Evolutionary conservation across 2,888 invertebrate species (phyloP), one percentile per base, ranked within the genome.

Genomic region (Erannis defoliaria): DNA sequence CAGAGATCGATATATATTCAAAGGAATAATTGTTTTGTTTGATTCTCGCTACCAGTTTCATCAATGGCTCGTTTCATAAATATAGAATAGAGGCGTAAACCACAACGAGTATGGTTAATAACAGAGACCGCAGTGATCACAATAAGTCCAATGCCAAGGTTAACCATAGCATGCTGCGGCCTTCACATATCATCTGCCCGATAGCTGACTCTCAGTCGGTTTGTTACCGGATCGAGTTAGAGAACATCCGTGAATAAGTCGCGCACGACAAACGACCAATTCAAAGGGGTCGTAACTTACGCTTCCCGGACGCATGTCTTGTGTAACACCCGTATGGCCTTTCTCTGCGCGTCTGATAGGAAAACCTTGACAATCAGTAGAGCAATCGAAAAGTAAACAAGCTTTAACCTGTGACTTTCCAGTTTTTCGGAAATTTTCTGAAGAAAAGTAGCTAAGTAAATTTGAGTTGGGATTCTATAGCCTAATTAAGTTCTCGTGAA

Each of bases 221-320:
- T 66, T 68, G 43, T 37, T 78, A 81, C 84, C 71, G 73, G 81
- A 77, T 81, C 61, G 19, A 76, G 68, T 87, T 86, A 86, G 82
- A 72, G 66, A 53, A 58, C 62, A 67, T 62, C 64, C 58, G 80
- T 65, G 66, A 89, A 90, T 83, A 82, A 76, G 56, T 73, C 68
- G 73, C 61, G 70, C 86, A 84, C 78, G 85, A 57, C 29, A 74
- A 70, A 75, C 70, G 68, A 73, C 71, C 72, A 75, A 76, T 74
- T 73, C 58, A 67, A 67, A 62, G 33, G 21, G 26, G 51, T 73
- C 71, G 66, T 75, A 67, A 75, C 70, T 64, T 72, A 51, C 40
- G 50, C 68, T 29, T 55, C 42, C 46, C 29, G 14, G 56, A 8
- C 38, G 50, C 18, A 21, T 48, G 12, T 49, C 40, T 38, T 26